A percentile compares a stretch with the other conserved stretches of the same genome.
These are phyloP conservation scores for Pimephales promelas DNA, from an alignment of 2,113 vertebrate genomes.

Conservation along the genomic window DNA sequence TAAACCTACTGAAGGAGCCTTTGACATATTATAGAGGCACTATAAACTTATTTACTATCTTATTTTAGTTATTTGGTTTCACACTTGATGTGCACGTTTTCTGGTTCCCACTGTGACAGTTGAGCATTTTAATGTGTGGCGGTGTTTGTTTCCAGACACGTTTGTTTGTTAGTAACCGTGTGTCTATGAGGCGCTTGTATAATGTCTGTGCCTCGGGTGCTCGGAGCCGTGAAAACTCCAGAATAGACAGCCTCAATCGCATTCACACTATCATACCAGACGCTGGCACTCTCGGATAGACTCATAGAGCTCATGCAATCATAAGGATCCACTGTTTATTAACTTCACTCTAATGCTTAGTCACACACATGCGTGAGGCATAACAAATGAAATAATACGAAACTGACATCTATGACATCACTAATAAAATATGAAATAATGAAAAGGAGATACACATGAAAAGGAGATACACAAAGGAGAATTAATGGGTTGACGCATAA, in stretches of 20 bases:
- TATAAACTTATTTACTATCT: too few relatives aligned
- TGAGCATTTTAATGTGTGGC: background rate
- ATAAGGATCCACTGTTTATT: background rate
- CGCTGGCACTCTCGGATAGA: background rate
- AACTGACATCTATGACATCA: background rate
- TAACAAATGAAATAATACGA: background rate
- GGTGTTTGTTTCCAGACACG: background rate
- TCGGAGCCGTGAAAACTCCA: background rate
- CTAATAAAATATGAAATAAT: background rate
- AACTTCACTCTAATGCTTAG: background rate
- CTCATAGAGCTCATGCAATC: constrained; percentile 3
- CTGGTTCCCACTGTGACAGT: background rate
- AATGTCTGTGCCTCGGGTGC: background rate
- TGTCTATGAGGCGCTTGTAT: constrained; percentile 32
- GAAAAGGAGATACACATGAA: background rate
- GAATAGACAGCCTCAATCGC: background rate
- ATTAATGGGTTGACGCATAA: background rate
- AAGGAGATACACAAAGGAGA: background rate
- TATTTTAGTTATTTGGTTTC: background rate
- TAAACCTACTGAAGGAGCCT: too few relatives aligned
- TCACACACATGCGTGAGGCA: background rate
- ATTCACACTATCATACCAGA: background rate
- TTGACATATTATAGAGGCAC: too few relatives aligned
- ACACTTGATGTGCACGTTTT: background rate
- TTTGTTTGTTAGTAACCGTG: constrained; percentile 26